These are phyloP conservation scores for Vanacampus margaritifer DNA, from an alignment of 2,113 vertebrate genomes.

Conservation along the genomic window DNA sequence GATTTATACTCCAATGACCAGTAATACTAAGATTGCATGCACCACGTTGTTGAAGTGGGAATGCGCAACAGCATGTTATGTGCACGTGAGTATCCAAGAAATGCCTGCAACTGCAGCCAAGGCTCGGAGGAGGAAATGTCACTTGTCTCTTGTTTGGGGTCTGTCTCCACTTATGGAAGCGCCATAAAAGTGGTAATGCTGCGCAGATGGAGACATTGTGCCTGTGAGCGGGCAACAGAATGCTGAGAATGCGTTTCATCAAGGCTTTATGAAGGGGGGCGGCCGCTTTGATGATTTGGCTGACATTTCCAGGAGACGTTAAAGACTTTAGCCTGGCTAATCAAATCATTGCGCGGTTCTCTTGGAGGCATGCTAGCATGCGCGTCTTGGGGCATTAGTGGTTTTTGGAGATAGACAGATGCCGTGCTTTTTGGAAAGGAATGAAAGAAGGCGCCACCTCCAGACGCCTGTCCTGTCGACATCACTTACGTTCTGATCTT, in stretches of 20 bases:
- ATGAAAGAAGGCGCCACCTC: constrained; percentile 4
- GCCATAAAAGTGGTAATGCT: constrained; percentile 59
- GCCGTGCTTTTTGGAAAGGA: constrained; percentile 10
- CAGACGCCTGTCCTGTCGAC: neutral
- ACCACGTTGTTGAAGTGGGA: neutral
- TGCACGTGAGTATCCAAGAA: neutral
- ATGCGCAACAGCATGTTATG: neutral
- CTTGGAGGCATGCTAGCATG: constrained; percentile 30
- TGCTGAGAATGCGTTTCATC: constrained; percentile 71
- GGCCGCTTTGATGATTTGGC: constrained; percentile 57
- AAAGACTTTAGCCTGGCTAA: constrained; percentile 51
- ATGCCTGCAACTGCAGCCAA: constrained; percentile 18
- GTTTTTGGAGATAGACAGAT: constrained; percentile 21
- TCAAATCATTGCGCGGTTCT: constrained; percentile 44
- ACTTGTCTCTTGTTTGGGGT: constrained; percentile 35
- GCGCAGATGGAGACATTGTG: constrained; percentile 60
- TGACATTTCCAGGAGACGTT: constrained; percentile 68
- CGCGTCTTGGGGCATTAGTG: constrained; percentile 12
- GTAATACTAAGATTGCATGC: neutral
- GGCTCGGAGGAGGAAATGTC: constrained; percentile 43
- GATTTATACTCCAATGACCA: neutral
- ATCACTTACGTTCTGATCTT: neutral
- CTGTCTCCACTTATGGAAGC: constrained; percentile 52
- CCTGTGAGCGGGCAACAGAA: constrained; percentile 49
- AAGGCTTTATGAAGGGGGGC: constrained; percentile 52